Conservation (phyloP, 2,888 invertebrate species). For the Agrochola macilenta region DNA sequence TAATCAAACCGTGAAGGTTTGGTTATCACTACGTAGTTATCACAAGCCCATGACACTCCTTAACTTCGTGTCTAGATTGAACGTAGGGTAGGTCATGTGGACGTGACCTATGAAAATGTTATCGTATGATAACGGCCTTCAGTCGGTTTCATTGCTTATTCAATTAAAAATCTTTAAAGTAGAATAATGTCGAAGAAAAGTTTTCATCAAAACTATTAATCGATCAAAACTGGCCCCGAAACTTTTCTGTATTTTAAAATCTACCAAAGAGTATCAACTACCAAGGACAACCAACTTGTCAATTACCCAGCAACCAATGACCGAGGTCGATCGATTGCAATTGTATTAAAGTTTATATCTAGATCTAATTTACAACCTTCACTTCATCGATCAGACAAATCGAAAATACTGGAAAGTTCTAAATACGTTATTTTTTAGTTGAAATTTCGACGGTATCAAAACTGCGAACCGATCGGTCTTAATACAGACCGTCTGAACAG, state of each 20-base stretch:
- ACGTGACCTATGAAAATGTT: neutral
- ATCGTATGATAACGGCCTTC: neutral
- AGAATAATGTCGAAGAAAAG: neutral
- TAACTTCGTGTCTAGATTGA: neutral
- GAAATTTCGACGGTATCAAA: neutral
- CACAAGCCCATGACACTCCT: neutral
- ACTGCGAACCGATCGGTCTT: neutral
- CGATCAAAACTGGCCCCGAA: neutral
- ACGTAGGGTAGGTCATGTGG: neutral
- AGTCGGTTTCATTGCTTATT: neutral
- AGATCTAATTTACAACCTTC: constrained; percentile 22
- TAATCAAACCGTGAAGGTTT: neutral
- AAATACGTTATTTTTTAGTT: neutral
- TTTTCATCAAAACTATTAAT: neutral
- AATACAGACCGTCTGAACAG: neutral
- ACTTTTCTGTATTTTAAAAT: neutral
- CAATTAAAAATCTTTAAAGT: neutral
- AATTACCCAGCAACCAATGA: constrained; percentile 8
- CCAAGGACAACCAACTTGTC: constrained; percentile 23
- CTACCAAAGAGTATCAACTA: neutral
- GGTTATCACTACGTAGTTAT: neutral
- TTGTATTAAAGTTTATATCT: constrained; percentile 32
- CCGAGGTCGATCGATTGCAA: constrained; percentile 32
- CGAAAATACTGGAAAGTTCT: neutral
- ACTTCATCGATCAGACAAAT: neutral